phyloP scores from a whole-genome alignment of 23 tunicate species.

The Phallusia fumigata region DNA sequence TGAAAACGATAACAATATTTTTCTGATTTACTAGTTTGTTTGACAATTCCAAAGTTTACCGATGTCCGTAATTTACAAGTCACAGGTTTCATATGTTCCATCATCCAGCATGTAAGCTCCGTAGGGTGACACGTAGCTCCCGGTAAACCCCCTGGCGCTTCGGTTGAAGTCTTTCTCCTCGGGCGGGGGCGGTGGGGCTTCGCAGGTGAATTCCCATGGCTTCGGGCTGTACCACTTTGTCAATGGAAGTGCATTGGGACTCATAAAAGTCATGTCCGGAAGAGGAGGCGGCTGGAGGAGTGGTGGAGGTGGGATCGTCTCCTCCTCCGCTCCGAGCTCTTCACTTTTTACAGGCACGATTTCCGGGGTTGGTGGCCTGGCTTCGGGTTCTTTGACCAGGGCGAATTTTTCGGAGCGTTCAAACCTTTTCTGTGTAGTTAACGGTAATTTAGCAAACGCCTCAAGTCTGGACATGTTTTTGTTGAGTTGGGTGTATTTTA shows the following conservation, averaged over 20 bases:
- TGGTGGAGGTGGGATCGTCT: neutral
- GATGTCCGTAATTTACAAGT: slow-evolving; percentile 11
- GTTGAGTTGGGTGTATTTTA: no score
- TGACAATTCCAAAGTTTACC: no score
- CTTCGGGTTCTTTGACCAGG: slow-evolving; percentile 18
- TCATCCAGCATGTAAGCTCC: neutral
- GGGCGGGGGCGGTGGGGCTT: slow-evolving; percentile 17
- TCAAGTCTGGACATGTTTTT: no score
- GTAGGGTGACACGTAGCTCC: slow-evolving; percentile 41
- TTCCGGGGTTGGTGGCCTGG: neutral
- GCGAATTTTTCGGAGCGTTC: slow-evolving; percentile 54
- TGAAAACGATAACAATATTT: no score
- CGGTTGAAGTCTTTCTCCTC: slow-evolving; percentile 24
- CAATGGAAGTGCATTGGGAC: neutral
- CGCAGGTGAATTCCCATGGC: slow-evolving; percentile 34
- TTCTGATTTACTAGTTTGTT: no score
- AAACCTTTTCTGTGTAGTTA: slow-evolving; percentile 24
- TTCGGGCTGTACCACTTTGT: slow-evolving; percentile 7
- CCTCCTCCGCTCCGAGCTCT: slow-evolving; percentile 11
- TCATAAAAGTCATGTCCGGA: neutral
- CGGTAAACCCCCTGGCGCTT: slow-evolving; percentile 24
- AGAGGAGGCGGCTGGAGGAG: neutral
- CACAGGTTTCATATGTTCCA: slow-evolving; percentile 28
- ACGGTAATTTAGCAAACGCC: no score
- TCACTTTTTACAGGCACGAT: neutral